Evolutionary conservation across 2,113 vertebrate species (phyloP).

Genomic region (Gasterosteus aculeatus): DNA sequence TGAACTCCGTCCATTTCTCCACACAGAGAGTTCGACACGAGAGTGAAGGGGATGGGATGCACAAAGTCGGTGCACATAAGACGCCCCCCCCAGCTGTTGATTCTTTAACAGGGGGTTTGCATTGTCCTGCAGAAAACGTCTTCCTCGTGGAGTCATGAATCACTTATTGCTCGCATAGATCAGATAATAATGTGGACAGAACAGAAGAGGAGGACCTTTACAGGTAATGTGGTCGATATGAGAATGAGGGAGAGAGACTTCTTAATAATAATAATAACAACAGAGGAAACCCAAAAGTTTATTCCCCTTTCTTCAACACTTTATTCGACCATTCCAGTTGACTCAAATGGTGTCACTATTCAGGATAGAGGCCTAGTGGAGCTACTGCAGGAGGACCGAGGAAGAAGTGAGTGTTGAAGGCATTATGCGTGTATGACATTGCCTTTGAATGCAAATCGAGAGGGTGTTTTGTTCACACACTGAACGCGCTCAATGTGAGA

Average conservation of each 20-base stretch:
- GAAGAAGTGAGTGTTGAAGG: not conserved
- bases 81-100: not conserved
- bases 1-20: conserved; percentile 32
- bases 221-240: conserved; percentile 40
- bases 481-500: conserved; percentile 14
- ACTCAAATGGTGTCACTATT: not conserved
- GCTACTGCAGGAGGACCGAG: not conserved
- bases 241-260: conserved; percentile 37
- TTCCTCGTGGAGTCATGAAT: conserved; percentile 11
- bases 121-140: conserved; percentile 22
- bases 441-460: conserved; percentile 20
- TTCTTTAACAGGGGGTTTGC: not conserved
- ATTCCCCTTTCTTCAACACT: conserved; percentile 7
- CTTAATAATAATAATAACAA: too few species aligned
- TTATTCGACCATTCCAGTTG: not conserved
- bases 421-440: not conserved
- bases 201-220: conserved; percentile 27
- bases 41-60: not conserved
- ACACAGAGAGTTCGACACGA: conserved; percentile 4
- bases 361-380: not conserved
- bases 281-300: conserved; percentile 8
- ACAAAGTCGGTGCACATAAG: not conserved
- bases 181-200: conserved; percentile 50
- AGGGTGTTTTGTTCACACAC: not conserved
- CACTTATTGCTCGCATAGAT: conserved; percentile 37